A percentile compares a stretch with the other conserved stretches of the same genome.
Conservation (phyloP, 2,797 vertebrate species). For the Linurgus olivaceus region DNA sequence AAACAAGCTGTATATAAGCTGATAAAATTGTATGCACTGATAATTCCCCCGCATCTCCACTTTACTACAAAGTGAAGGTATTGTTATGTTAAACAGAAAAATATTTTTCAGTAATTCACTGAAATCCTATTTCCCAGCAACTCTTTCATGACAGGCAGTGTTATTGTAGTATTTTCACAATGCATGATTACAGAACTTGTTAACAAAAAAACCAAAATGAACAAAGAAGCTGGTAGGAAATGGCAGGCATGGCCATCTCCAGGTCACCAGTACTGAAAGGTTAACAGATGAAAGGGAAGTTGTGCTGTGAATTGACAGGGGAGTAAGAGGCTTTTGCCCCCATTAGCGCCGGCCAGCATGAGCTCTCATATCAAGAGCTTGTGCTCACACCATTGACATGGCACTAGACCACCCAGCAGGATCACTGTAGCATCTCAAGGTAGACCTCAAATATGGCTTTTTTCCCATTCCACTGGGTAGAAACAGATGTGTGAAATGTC, state of each 20-base stretch:
- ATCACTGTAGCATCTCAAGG: background rate
- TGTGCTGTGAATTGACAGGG: background rate
- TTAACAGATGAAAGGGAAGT: background rate
- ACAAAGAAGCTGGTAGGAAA: conserved; percentile 7
- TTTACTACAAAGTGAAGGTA: conserved; percentile 18
- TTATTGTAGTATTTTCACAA: background rate
- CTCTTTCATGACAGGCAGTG: background rate
- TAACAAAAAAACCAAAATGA: background rate
- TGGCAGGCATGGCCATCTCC: background rate
- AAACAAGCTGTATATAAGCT: conserved; percentile 45
- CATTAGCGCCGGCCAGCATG: rapidly evolving
- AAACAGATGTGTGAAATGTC: background rate
- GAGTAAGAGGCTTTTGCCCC: background rate
- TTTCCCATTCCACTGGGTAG: rapidly evolving
- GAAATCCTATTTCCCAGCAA: conserved; percentile 44
- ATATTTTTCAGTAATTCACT: conserved; percentile 23
- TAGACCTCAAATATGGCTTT: background rate
- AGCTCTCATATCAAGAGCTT: background rate
- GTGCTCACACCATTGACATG: background rate
- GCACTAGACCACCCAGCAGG: background rate
- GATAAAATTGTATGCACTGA: conserved; percentile 42
- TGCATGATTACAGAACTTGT: background rate
- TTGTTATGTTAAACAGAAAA: conserved; percentile 61
- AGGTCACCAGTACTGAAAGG: background rate
- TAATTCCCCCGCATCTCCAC: background rate